Conservation (phyloP, 2,113 vertebrate species). For the Phaethornis superciliosus region DNA sequence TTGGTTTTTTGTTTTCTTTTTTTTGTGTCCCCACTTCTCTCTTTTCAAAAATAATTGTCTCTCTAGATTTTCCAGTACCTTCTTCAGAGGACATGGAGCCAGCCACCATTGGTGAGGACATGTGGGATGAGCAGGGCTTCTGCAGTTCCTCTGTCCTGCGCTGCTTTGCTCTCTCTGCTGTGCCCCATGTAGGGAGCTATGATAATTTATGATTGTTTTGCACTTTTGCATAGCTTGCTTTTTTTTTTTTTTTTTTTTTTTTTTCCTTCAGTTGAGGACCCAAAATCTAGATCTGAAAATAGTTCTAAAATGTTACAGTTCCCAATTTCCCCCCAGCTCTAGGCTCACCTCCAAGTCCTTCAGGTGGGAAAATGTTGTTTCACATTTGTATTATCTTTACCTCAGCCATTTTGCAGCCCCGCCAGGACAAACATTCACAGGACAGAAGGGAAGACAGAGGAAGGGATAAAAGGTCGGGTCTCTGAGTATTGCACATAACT, state of each 20-base stretch:
- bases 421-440: conserved; percentile 29
- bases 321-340: background rate
- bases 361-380: background rate
- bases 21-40: background rate
- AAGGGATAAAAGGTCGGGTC: background rate
- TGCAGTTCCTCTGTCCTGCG: accelerated
- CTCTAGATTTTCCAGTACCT: background rate
- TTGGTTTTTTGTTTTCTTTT: too few relatives aligned
- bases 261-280: background rate
- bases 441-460: background rate
- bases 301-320: background rate
- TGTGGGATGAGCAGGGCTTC: background rate
- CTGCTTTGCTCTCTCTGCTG: background rate
- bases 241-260: background rate
- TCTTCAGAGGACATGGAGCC: background rate
- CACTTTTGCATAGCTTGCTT: background rate
- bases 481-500: conserved; percentile 34
- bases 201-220: background rate
- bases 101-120: accelerated
- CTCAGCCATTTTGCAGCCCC: background rate
- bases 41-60: background rate
- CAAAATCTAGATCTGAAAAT: background rate
- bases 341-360: background rate
- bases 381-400: conserved; percentile 20
- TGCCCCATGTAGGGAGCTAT: accelerated